Percentiles rank a stretch among this genome's conserved stretches.
phyloP scores from a whole-genome alignment of 2,113 vertebrate species.

The Callithrix jacchus region DNA sequence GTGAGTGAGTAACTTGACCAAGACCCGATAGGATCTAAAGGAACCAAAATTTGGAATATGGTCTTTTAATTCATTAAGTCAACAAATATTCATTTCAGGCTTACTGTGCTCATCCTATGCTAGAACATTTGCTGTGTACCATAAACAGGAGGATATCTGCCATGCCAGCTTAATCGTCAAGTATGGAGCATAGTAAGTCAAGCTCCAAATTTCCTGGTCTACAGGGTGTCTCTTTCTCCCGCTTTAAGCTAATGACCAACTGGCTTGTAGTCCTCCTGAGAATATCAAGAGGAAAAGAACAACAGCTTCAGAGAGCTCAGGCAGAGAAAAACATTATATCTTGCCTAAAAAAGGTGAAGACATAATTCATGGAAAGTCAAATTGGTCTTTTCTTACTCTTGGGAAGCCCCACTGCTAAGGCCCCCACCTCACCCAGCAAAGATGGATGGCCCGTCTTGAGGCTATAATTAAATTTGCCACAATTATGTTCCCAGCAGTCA shows the following conservation, averaged over 20 bases:
- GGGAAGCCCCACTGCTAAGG: neutral
- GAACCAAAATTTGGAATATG: neutral
- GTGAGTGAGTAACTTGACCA: neutral
- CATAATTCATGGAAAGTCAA: neutral
- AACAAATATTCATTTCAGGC: neutral
- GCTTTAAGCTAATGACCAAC: neutral
- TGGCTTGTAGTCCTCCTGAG: neutral
- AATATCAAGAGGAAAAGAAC: neutral
- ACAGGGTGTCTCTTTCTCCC: neutral
- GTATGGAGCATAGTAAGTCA: neutral
- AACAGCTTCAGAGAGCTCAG: neutral
- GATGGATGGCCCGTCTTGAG: conserved; percentile 46
- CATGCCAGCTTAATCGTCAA: neutral
- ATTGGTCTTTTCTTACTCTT: neutral
- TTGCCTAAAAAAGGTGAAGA: neutral
- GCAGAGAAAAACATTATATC: neutral
- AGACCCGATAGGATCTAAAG: neutral
- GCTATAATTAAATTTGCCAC: conserved; percentile 76
- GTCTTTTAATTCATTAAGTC: neutral
- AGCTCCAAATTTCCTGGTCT: neutral
- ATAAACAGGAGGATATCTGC: neutral
- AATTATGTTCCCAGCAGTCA: conserved; percentile 74
- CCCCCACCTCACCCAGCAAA: neutral
- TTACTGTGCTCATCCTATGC: neutral
- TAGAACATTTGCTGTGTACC: neutral